Evolutionary conservation across 2,113 vertebrate genomes (phyloP).

Genomic region (Copsychus sechellarum): DNA sequence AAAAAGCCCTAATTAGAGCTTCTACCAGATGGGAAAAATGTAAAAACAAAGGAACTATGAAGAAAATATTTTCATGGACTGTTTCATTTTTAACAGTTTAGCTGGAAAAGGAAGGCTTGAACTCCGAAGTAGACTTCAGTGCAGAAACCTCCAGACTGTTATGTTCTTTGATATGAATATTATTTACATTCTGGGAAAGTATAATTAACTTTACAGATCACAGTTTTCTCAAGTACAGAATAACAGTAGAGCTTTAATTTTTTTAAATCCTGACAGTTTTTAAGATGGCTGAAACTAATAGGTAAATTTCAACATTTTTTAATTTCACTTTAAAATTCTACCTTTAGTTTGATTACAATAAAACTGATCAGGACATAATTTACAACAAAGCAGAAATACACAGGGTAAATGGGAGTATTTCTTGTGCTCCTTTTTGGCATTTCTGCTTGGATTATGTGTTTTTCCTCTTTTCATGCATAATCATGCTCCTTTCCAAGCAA

Average conservation of each 20-base stretch:
- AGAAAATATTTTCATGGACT: background rate
- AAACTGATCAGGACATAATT: background rate
- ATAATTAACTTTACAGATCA: background rate
- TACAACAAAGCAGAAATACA: background rate
- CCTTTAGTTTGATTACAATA: background rate
- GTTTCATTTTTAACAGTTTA: background rate
- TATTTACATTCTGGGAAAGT: background rate
- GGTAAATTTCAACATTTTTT: background rate
- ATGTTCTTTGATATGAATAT: background rate
- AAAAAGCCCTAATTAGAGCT: background rate
- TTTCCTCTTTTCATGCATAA: slow-evolving; percentile 1
- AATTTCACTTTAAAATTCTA: background rate
- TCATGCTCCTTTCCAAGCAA: background rate
- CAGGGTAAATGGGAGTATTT: background rate
- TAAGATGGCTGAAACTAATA: background rate
- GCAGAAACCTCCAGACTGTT: background rate
- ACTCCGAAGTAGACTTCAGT: background rate
- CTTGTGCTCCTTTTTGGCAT: background rate
- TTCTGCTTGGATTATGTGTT: background rate
- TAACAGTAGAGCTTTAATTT: accelerated
- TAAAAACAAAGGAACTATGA: background rate
- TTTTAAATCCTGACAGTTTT: background rate
- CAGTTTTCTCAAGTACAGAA: background rate
- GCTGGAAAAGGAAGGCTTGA: background rate
- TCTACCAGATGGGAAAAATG: background rate